Base-by-base conservation (phyloP, 2,797 vertebrate genomes). In the Enteromius anoplus region DNA sequence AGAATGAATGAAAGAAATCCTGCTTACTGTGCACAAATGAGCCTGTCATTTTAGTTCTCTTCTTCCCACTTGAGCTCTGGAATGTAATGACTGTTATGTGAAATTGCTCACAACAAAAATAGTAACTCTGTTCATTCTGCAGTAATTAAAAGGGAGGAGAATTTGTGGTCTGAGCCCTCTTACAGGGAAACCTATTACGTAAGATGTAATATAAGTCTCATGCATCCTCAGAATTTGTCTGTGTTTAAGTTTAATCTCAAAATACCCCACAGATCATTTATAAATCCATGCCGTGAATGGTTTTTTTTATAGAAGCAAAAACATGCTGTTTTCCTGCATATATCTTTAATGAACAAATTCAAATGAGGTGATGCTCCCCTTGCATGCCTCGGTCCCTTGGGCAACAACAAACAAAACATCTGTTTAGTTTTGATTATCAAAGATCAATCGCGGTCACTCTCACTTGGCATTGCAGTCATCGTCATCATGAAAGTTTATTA, bases 401-500 rank as follows among this genome's bases (percentile, higher is more conserved):
- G 21, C 53, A 55, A 55, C 53, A 55, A 23, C 53, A n/a, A 55
- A 4, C 9, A n/a, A 12, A 58, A 58, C 55, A 58, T 58, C 55
- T 58, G n/a, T 58, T 58, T 58, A 11, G 55, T 58, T 58, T 58
- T 58, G 55, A 58, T 58, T 58, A 58, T 58, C 55, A 58, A 58
- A 58, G 10, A 11, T 58, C 55, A 11, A 23, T 58, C n/a, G 12
- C 2, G 2, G 23, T 62, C 23, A 29, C 12, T 14, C 58, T 29
- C 23, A 14, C 23, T 62, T 62, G 23, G 14, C 23, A 26, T 60
- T 26, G 58, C 58, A 29, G 58, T 62, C 23, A 14, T 29, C n/a
- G 10, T 62, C 58, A 5, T 62, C 23, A 62, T 62, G 58, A 26
- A 62, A 62, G 58, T 26, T 14, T 62, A 14, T 62, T 62, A 62